A percentile compares a stretch with the other conserved stretches of the same genome.
Evolutionary conservation across 2,113 vertebrate genomes (phyloP).

Genomic region (Psittacula cyanocephala): DNA sequence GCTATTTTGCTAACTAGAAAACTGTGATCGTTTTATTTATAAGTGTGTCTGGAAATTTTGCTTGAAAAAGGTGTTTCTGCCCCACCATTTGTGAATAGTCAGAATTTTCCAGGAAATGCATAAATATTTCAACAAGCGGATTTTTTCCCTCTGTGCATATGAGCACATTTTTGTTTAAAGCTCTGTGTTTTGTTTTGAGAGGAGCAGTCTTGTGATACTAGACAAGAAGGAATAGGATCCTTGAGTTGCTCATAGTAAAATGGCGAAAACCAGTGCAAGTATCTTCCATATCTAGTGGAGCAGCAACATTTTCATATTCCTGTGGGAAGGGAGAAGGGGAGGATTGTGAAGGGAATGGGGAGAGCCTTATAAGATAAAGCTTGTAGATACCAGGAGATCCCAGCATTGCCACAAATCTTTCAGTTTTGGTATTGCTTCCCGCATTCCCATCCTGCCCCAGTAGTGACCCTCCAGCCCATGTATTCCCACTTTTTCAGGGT

Average conservation of each 20-base stretch:
- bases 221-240: neutral
- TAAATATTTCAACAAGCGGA: neutral
- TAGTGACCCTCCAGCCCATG: neutral
- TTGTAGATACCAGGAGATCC: neutral
- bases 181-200: neutral
- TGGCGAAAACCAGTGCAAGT: neutral
- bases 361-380: neutral
- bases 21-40: neutral
- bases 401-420: rapidly evolving
- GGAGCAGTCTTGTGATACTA: neutral
- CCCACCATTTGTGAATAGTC: neutral
- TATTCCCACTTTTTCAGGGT: rapidly evolving
- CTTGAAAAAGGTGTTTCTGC: neutral
- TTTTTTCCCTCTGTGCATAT: neutral
- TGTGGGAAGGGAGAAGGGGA: neutral
- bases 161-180: neutral
- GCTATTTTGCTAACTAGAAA: neutral
- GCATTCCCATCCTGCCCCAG: neutral
- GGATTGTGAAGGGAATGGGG: neutral
- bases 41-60: neutral
- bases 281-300: neutral
- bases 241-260: neutral
- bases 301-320: neutral
- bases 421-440: neutral
- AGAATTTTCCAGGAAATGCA: neutral